Conservation (phyloP, 2,113 vertebrate species). For the Pandion haliaetus region DNA sequence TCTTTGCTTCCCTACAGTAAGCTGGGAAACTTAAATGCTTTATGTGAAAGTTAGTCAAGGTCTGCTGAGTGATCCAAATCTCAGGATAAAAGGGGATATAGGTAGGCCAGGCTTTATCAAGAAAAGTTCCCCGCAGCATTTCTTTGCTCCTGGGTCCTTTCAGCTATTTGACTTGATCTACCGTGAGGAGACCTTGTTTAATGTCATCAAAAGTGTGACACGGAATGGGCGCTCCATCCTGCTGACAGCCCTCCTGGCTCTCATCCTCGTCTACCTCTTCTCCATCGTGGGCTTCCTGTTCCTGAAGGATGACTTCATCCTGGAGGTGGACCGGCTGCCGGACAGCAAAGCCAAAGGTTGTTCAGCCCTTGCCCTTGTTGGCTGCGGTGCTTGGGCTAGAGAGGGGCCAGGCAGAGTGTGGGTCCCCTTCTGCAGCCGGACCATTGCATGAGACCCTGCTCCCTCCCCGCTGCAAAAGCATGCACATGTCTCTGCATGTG, state of each 20-base stretch:
- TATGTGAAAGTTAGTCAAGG: slow-evolving; percentile 5
- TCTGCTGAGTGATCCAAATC: background rate
- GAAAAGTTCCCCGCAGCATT: background rate
- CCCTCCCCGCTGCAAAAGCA: background rate
- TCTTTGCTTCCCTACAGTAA: background rate
- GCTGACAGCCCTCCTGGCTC: slow-evolving; percentile 93
- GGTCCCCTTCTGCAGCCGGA: background rate
- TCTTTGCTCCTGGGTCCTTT: background rate
- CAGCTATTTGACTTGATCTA: slow-evolving; percentile 98
- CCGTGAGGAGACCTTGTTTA: slow-evolving; percentile 95
- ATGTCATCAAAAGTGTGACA: slow-evolving; percentile 97
- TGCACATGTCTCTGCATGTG: rapidly evolving
- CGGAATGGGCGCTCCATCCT: slow-evolving; percentile 97
- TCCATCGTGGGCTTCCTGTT: slow-evolving; percentile 97
- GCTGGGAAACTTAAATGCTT: background rate
- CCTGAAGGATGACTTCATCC: slow-evolving; percentile 95
- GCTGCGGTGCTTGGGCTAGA: background rate
- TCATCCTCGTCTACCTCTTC: slow-evolving; percentile 99
- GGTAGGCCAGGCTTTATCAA: background rate
- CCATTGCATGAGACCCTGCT: background rate
- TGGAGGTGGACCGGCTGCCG: slow-evolving; percentile 90
- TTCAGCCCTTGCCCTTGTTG: background rate
- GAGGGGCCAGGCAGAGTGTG: rapidly evolving
- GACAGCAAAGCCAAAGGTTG: slow-evolving; percentile 73
- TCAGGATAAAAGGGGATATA: background rate